Evolutionary conservation across 2,797 vertebrate species (phyloP).

Genomic region (Tokudaia muenninki): DNA sequence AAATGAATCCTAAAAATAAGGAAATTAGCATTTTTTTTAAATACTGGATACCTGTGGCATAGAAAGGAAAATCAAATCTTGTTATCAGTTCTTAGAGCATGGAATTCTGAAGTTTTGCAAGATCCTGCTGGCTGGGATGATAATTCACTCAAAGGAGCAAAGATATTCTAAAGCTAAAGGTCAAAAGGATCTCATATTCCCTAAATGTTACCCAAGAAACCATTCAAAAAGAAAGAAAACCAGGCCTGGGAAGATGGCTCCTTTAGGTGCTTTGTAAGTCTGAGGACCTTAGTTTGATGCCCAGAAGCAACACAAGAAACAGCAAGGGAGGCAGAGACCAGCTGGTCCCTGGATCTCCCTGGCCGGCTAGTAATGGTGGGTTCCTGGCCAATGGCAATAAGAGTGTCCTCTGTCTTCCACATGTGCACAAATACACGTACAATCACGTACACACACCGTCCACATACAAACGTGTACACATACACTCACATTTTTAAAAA

Average conservation of each 20-base stretch:
- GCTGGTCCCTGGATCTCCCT: not conserved
- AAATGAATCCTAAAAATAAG: not conserved
- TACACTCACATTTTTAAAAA: not conserved
- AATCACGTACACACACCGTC: not conserved
- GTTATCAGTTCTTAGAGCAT: slow-evolving; percentile 14
- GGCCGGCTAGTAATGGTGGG: not conserved
- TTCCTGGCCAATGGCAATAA: not conserved
- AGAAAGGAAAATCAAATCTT: slow-evolving; percentile 24
- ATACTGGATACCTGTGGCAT: slow-evolving; percentile 51
- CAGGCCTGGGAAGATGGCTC: not conserved
- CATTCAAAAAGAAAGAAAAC: not conserved
- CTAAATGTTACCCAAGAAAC: not conserved
- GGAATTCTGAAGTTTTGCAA: slow-evolving; percentile 47
- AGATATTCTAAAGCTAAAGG: slow-evolving; percentile 21
- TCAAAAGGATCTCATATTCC: slow-evolving; percentile 32
- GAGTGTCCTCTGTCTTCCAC: not conserved
- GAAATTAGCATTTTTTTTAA: not conserved
- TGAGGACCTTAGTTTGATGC: not conserved
- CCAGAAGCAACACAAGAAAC: not conserved
- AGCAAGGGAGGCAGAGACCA: not conserved
- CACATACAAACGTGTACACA: not conserved
- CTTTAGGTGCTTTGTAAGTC: not conserved
- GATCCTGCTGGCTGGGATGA: slow-evolving; percentile 32
- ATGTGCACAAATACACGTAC: not conserved
- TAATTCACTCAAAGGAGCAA: slow-evolving; percentile 26